Evolutionary conservation across 2,113 vertebrate genomes (phyloP), one percentile per base, ranked within the genome.

Genomic region (Macheiramphus alcinus): DNA sequence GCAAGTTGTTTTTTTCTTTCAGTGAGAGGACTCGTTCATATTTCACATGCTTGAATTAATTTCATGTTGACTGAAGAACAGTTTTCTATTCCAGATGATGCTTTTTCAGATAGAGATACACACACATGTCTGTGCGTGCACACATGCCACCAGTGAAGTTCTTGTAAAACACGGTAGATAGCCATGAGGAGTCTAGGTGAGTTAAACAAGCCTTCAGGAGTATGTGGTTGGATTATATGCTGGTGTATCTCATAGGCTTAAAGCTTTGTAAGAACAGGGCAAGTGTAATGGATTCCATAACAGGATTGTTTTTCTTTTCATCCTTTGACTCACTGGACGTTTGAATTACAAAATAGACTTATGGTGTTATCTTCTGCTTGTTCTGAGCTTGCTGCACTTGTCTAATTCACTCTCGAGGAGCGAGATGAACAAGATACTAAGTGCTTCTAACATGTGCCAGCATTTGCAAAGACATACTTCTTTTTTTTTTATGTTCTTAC

Each of bases 111-210:
- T 16, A 29, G 23, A 27, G 23, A 5, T 6, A 7, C 8, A 32
- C 8, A 4, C 0, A 0, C 7, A 7, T 36, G 8, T 84, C 48
- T 70, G 6, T 58, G 27, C 0, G 0, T 20, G 1, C 9, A 14
- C 7, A 8, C 18, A 7, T 1, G 1, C 0, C 0, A 27, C 13
- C 38, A 7, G 23, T 63, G 13, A 73, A 67, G 25, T 31, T 70
- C 55, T 66, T 38, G 42, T 47, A 52, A 67, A 79, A 47, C 0
- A 1, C 0, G 0, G 42, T 38, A 31, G 29, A 7, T 71, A 2
- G 1, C 38, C 22, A 3, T 50, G 45, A 67, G 22, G 22, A 73
- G 25, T 67, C 15, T 22, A 9, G 12, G n/a, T 32, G 36, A 76
- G 21, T 62, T 73, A 83, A 95, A 68, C 38, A 31, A 88, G 16